Evolutionary conservation across 2,113 vertebrate genomes (phyloP).

Genomic region (Myiagra hebetior): DNA sequence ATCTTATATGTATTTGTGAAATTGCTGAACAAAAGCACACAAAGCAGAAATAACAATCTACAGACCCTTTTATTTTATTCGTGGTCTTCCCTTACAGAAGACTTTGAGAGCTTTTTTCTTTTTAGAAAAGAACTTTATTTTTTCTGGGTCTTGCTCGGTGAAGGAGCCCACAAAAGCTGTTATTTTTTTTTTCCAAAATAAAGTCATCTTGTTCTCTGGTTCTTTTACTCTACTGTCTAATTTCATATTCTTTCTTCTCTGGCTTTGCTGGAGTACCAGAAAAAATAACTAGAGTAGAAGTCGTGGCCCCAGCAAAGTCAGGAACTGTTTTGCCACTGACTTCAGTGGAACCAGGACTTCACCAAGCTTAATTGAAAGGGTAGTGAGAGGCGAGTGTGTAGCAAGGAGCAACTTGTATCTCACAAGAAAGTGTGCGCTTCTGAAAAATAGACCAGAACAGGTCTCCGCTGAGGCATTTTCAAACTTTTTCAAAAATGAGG

Average conservation of each 20-base stretch:
- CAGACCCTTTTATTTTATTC: neutral
- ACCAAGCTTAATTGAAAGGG: neutral
- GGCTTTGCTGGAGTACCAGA: neutral
- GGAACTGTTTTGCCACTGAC: neutral
- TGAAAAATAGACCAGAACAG: neutral
- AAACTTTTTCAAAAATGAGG: neutral
- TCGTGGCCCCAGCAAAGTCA: neutral
- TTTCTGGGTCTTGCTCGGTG: neutral
- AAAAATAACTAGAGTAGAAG: neutral
- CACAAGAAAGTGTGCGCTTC: neutral
- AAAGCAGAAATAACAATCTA: neutral
- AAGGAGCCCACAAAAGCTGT: neutral
- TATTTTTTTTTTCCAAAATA: neutral
- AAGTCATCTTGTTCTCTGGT: neutral
- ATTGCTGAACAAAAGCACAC: neutral
- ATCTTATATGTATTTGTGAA: neutral
- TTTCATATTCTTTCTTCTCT: neutral
- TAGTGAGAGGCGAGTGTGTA: neutral
- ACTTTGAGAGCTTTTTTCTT: neutral
- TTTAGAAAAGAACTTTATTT: neutral
- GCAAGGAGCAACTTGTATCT: neutral
- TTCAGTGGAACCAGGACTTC: neutral
- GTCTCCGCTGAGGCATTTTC: neutral
- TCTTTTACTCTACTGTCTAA: neutral
- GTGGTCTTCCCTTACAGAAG: neutral